phyloP scores from a whole-genome alignment of 1,140 invertebrate genomes.

The Rhagoletis pomonella region DNA sequence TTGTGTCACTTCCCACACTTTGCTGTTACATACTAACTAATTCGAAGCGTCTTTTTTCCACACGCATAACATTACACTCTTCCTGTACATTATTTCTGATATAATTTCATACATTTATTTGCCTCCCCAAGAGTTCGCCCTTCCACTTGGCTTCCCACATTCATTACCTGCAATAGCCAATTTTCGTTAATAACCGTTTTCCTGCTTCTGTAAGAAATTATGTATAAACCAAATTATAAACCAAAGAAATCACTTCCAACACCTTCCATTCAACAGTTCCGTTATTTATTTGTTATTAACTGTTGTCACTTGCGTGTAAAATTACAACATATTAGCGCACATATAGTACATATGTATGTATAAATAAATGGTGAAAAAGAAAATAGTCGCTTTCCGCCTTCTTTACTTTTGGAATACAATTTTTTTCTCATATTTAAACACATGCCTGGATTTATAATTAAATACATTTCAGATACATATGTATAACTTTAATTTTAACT shows the following conservation, averaged over 20 bases:
- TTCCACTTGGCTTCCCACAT: not conserved
- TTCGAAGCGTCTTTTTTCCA: not conserved
- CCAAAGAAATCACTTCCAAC: not conserved
- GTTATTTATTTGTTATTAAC: constrained; percentile 23
- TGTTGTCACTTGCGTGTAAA: constrained; percentile 29
- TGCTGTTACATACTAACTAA: not conserved
- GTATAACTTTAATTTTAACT: no score
- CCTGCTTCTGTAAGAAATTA: not conserved
- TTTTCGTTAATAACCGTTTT: constrained; percentile 43
- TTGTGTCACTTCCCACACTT: constrained; percentile 25
- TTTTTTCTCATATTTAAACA: not conserved
- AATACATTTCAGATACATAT: not conserved
- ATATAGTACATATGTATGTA: no score
- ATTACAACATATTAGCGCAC: no score
- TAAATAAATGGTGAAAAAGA: no score
- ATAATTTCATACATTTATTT: not conserved
- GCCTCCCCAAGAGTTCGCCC: not conserved
- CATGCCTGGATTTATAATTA: not conserved
- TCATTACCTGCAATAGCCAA: constrained; percentile 1
- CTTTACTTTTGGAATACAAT: not conserved
- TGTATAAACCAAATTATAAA: constrained; percentile 15
- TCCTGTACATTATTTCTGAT: not conserved
- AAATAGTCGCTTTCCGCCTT: no score
- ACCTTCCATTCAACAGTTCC: not conserved
- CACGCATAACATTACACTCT: not conserved